phyloP scores from a whole-genome alignment of 2,888 invertebrate genomes.

The Acronicta leporina region DNA sequence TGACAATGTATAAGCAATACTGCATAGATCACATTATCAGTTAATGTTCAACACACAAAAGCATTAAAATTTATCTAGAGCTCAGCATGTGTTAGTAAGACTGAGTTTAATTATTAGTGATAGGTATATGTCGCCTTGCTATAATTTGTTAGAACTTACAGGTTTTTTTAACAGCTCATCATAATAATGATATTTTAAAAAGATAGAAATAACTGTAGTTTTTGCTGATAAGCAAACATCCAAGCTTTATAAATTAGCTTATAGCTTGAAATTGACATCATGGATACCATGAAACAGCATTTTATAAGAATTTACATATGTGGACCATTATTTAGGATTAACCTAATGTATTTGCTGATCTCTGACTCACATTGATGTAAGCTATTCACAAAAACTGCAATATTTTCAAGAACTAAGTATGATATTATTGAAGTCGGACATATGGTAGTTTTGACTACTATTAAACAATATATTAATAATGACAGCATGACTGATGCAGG shows the following conservation, averaged over 20 bases:
- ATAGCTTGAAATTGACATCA: too few species aligned
- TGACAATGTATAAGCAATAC: conserved; percentile 87
- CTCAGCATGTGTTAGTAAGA: conserved; percentile 40
- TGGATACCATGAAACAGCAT: not conserved
- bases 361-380: not conserved
- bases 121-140: conserved; percentile 22
- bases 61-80: conserved; percentile 16
- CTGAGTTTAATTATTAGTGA: conserved; percentile 42
- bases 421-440: too few species aligned
- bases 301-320: conserved; percentile 23
- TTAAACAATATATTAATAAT: too few species aligned
- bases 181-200: not conserved
- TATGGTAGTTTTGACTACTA: too few species aligned
- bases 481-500: too few species aligned
- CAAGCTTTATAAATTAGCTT: not conserved
- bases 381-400: conserved; percentile 26
- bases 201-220: too few species aligned
- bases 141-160: not conserved
- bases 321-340: conserved; percentile 30
- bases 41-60: conserved; percentile 13
- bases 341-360: too few species aligned
- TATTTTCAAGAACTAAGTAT: conserved; percentile 9
- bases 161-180: conserved; percentile 6
- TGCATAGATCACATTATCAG: conserved; percentile 19
- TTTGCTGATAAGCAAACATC: too few species aligned